Percentiles rank a stretch among this genome's conserved stretches.
Conservation (phyloP, 1,140 invertebrate genomes). For the Sycophila sp. region DNA sequence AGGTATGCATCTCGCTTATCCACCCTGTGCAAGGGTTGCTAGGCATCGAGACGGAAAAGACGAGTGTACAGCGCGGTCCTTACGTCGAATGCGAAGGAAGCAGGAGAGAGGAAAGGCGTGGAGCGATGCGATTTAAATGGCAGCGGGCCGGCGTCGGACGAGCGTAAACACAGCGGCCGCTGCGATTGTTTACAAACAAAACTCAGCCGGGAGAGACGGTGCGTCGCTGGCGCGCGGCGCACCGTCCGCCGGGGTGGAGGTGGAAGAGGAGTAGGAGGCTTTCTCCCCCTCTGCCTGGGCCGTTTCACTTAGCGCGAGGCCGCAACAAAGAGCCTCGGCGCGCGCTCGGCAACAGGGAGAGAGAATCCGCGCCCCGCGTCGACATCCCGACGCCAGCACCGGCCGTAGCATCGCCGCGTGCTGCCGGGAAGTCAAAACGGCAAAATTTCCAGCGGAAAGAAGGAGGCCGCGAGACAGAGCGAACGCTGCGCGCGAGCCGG, state of each 20-base stretch:
- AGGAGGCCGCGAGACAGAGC: conserved; percentile 24
- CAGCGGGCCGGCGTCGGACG: background rate
- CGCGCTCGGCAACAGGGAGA: background rate
- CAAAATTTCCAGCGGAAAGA: conserved; percentile 15
- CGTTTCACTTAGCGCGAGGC: background rate
- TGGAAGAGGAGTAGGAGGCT: background rate
- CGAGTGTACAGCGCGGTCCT: background rate
- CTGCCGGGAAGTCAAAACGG: background rate
- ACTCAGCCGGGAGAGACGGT: background rate
- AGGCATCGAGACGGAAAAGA: too few species aligned
- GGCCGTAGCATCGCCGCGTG: background rate
- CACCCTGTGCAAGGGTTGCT: too few species aligned
- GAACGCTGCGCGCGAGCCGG: background rate
- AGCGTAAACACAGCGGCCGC: background rate
- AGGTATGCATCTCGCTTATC: background rate
- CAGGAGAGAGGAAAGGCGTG: background rate
- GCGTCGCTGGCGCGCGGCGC: background rate
- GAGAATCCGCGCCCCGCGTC: too few species aligned
- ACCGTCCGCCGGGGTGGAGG: background rate
- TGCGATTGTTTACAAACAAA: conserved; percentile 5
- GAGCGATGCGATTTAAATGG: background rate
- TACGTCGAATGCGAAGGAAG: background rate
- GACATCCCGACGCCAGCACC: too few species aligned
- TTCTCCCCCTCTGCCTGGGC: background rate
- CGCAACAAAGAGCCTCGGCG: background rate